Base-by-base conservation (phyloP, 2,113 vertebrate species). In the Mormyrus lacerda region DNA sequence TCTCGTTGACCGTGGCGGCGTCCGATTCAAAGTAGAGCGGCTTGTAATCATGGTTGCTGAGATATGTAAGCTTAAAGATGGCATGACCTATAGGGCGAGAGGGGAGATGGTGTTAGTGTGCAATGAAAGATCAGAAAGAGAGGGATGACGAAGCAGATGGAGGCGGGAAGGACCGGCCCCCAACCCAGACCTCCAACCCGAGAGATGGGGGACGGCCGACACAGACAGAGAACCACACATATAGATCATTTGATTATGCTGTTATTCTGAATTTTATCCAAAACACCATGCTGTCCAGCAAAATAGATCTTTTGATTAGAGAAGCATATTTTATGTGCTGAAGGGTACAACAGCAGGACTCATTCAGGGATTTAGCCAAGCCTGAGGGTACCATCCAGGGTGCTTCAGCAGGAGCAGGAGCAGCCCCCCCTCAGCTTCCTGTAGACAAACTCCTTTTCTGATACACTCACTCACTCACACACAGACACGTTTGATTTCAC, bases 11-110 rank as follows among this genome's bases (percentile, higher is more conserved):
- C 3, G 98, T 98, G 92, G 97, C 96, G 93, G 98, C 97, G 89
- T 99, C 98, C 4, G 97, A 99, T 93, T 99, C 98, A 91, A 99
- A 99, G 96, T 98, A 99, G 89, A 99, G 97, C 90, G 98, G 97
- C 95, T 99, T 99, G 94, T 99, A 99, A 95, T 99, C 98, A 1
- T 99, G 98, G 95, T 98, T 99, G 96, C 97, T 99, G 93, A 99
- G 97, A 96, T 99, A 99, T 42, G 97, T 99, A 93, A 99, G 95
- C 94, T 99, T 99, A 95, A 99, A 99, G 96, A 99, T 98, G 88
- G 98, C 98, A 88, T 99, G 98, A 96, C 96, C 98, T 99, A 94
- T 1, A 92, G 94, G 90, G 94, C 76, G 91, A 93, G 73, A 87
- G 93, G 91, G 89, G 91, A 55, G 87, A 91, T 48, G 89, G 87